Evolutionary conservation across 30 jellyfish, hydroid and myxozoan species (phyloP).

Genomic region (Sanderia malayensis): DNA sequence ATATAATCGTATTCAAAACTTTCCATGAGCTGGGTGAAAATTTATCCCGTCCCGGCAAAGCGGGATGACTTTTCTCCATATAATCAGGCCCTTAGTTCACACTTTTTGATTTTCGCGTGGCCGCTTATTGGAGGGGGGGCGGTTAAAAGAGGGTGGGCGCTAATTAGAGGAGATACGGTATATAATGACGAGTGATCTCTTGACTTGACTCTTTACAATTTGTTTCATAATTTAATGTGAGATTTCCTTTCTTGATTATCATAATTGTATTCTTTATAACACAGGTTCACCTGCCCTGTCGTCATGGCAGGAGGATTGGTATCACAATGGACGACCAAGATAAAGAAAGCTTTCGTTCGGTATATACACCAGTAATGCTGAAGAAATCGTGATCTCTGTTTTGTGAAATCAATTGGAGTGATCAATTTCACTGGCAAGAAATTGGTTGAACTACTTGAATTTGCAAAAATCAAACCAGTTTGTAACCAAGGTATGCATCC

Average conservation of each 20-base stretch:
- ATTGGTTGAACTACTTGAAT: constrained; percentile 52
- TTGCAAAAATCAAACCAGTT: constrained; percentile 70
- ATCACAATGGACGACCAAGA: constrained; percentile 6
- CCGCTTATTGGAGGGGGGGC: too few relatives aligned
- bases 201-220: not conserved
- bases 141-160: too few relatives aligned
- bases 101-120: too few relatives aligned
- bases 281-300: constrained; percentile 61
- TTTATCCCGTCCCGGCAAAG: too few relatives aligned
- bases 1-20: too few relatives aligned
- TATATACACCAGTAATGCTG: constrained; percentile 66
- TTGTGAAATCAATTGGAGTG: constrained; percentile 87
- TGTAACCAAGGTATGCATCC: constrained; percentile 70
- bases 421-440: constrained; percentile 84
- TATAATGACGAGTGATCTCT: too few relatives aligned
- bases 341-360: constrained; percentile 47
- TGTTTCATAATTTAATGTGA: constrained; percentile 27
- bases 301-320: constrained; percentile 39
- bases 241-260: constrained; percentile 25
- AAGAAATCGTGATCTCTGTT: constrained; percentile 77
- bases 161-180: too few relatives aligned
- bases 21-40: too few relatives aligned
- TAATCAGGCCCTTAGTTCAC: too few relatives aligned
- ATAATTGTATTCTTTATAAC: not conserved
- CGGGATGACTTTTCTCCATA: too few relatives aligned